A percentile compares a stretch with the other conserved stretches of the same genome.
Evolutionary conservation across 2,113 vertebrate species (phyloP).

Genomic region (Coracopsis vasa): DNA sequence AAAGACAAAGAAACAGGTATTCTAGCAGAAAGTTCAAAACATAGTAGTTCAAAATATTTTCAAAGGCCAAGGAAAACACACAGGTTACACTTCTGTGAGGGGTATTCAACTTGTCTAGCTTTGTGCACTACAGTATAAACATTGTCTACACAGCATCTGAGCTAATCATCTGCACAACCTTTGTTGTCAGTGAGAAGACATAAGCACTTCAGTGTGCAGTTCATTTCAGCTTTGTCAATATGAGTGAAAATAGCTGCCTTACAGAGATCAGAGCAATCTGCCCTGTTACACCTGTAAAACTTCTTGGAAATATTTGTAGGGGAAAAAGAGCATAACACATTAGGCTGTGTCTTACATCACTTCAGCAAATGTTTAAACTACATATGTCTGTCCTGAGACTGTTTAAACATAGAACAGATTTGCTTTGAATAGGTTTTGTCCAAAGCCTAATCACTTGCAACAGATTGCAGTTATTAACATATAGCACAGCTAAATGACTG

Average conservation of each 20-base stretch:
- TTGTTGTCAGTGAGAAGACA: not conserved
- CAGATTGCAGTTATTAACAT: not conserved
- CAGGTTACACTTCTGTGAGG: not conserved
- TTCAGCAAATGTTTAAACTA: not conserved
- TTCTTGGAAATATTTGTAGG: not conserved
- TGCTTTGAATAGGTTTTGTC: not conserved
- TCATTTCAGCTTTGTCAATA: not conserved
- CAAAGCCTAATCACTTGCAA: not conserved
- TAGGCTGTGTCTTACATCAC: not conserved
- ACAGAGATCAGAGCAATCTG: not conserved
- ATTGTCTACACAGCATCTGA: not conserved
- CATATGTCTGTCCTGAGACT: not conserved
- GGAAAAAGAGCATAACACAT: not conserved
- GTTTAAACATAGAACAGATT: not conserved
- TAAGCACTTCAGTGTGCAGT: not conserved
- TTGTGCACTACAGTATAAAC: not conserved
- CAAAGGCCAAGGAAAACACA: not conserved
- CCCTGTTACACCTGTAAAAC: not conserved
- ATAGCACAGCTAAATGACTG: not conserved
- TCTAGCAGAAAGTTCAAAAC: not conserved
- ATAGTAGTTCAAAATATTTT: not conserved
- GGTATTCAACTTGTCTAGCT: not conserved
- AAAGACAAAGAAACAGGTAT: not conserved
- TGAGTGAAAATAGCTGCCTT: not conserved
- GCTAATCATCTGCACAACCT: not conserved